These are phyloP conservation scores for Neogale vison DNA, from an alignment of 2,113 vertebrate species.

Conservation along the genomic window DNA sequence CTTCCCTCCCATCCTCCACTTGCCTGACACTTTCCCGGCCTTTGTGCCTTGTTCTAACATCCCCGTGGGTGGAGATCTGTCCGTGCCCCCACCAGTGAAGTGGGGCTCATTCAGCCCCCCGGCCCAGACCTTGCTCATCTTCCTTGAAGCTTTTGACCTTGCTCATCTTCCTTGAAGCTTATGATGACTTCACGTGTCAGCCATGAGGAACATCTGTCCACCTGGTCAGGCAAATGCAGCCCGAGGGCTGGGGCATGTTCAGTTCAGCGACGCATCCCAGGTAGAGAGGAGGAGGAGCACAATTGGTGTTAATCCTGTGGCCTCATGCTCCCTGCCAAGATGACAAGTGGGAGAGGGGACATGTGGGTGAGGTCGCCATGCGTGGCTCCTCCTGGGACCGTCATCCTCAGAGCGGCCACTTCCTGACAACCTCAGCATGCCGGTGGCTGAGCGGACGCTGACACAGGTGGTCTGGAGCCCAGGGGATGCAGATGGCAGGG, in stretches of 20 bases:
- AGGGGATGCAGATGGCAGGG: background rate
- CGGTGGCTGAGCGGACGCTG: background rate
- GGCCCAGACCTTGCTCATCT: too few species aligned
- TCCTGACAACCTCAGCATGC: fast-evolving
- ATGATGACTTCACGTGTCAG: background rate
- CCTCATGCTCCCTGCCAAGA: background rate
- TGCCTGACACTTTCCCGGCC: background rate
- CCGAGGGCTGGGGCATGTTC: background rate
- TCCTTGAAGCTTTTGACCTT: too few species aligned
- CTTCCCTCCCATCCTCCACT: background rate
- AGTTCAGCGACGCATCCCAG: background rate
- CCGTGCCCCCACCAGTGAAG: fast-evolving
- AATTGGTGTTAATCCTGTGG: fast-evolving
- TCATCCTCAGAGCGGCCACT: background rate
- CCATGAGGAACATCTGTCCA: fast-evolving
- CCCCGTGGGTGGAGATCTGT: background rate
- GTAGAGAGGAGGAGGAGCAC: too few species aligned
- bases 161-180: background rate
- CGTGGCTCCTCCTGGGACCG: background rate
- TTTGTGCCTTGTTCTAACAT: background rate
- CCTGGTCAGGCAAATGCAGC: background rate
- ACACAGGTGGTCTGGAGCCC: too few species aligned
- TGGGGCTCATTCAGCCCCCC: fast-evolving
- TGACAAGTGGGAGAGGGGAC: background rate
- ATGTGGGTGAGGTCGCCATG: background rate